A percentile compares a stretch with the other conserved stretches of the same genome.
Evolutionary conservation across 1,140 invertebrate genomes (phyloP).

Genomic region (Leptinotarsa texana): DNA sequence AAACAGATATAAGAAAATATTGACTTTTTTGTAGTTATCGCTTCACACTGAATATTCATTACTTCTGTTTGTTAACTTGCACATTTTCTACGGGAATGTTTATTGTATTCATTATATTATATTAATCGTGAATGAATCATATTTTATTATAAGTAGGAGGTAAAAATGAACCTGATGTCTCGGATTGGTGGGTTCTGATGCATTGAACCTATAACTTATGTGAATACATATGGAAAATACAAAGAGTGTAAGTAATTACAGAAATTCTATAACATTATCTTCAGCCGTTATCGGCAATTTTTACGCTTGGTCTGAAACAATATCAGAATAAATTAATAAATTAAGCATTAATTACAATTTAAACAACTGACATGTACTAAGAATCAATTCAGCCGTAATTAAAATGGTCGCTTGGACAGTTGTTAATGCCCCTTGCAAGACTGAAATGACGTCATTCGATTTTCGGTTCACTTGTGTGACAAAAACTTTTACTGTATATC

Average conservation of each 20-base stretch:
- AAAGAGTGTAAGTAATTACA: conserved; percentile 46
- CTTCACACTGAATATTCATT: too few species aligned
- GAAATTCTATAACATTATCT: conserved; percentile 47
- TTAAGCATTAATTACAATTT: conserved; percentile 49
- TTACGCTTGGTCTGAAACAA: conserved; percentile 49
- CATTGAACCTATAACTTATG: conserved; percentile 20
- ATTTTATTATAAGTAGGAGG: conserved; percentile 3
- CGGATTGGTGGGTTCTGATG: conserved; percentile 23
- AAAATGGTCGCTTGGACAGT: conserved; percentile 16
- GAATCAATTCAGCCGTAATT: conserved; percentile 41
- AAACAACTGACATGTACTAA: conserved; percentile 47
- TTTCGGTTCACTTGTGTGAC: neutral
- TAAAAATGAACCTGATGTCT: conserved; percentile 24
- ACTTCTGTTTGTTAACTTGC: conserved; percentile 5
- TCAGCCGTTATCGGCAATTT: conserved; percentile 49
- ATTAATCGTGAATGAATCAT: neutral
- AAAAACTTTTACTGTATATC: neutral
- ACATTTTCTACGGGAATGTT: neutral
- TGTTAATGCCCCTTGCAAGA: conserved; percentile 12
- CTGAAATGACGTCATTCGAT: neutral
- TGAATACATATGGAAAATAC: conserved; percentile 27
- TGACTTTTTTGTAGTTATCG: too few species aligned
- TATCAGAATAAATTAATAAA: conserved; percentile 52
- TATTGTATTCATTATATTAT: neutral
- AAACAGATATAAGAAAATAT: too few species aligned